phyloP scores from a whole-genome alignment of 1,140 invertebrate species.

The Sinonovacula constricta region DNA sequence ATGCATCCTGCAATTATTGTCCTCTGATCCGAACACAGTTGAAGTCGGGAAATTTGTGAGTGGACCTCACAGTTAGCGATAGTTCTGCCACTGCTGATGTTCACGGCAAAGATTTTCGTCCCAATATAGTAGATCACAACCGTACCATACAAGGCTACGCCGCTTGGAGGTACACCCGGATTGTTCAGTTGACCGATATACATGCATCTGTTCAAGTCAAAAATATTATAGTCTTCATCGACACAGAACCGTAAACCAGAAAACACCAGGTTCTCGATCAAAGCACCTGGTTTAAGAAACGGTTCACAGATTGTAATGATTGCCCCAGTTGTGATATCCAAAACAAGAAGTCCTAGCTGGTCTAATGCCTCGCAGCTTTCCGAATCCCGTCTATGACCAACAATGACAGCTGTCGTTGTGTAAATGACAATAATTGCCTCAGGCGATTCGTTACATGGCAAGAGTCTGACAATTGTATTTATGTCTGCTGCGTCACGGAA shows the following conservation, averaged over 20 bases:
- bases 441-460: constrained; percentile 58
- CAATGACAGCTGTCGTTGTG: constrained; percentile 35
- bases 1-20: constrained; percentile 74
- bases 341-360: constrained; percentile 65
- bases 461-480: constrained; percentile 64
- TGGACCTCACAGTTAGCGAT: constrained; percentile 74
- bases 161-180: constrained; percentile 47
- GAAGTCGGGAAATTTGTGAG: constrained; percentile 61
- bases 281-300: constrained; percentile 59
- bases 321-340: constrained; percentile 67
- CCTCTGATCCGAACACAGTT: constrained; percentile 67
- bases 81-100: constrained; percentile 62
- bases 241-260: constrained; percentile 66
- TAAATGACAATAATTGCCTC: constrained; percentile 69
- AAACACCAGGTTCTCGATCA: constrained; percentile 63
- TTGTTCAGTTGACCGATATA: constrained; percentile 56
- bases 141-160: constrained; percentile 62
- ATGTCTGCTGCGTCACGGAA: constrained; percentile 64
- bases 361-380: too few relatives aligned
- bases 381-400: constrained; percentile 16
- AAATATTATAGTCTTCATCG: constrained; percentile 68
- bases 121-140: constrained; percentile 66
- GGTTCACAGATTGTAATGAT: constrained; percentile 66
- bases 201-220: constrained; percentile 60
- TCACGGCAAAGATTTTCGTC: constrained; percentile 57